Base-by-base conservation (phyloP, 2,888 invertebrate genomes). In the Mystacides longicornis region DNA sequence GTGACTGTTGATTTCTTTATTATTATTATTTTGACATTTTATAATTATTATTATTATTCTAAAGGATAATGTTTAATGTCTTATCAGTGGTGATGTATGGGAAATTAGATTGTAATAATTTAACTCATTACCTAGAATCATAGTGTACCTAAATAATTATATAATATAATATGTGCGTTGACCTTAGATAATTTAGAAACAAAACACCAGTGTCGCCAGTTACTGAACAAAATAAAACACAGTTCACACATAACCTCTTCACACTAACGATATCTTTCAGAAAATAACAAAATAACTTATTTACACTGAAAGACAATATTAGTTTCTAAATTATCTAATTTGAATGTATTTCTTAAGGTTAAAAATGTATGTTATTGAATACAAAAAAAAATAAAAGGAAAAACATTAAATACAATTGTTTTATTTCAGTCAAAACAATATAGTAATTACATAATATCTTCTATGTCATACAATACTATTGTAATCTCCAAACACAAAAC, bases 351-450 rank as follows among this genome's bases (percentile, higher is more conserved):
- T 61, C 61, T 54, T 56, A 61, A 57, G 59, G 57, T 61, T 58
- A 61, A 60, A 60, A 59, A 54, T 61, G 61, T 61, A 61, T 61
- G 61, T 61, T 61, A 61, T 59, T 61, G 57, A 59, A 61, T 61
- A 61, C 59, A 59, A 61, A 59, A 37, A 52, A 53, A 51, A 57
- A 60, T 52, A 58, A 58, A 61, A 37, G 37, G 57, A 52, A 57
- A 59, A 57, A 51, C 11, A 42, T 51, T 16, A 18, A 47, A 7
- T 20, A 9, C n/a, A 33, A n/a, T 57, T 54, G 57, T 57, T 57
- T 53, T 52, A 52, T 56, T 55, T 51, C 21, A 20, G 20, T 45
- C 14, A 37, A 37, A n/a, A 37, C 14, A 37, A n/a, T n/a, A n/a
- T n/a, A n/a, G n/a, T n/a, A n/a, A n/a, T n/a, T n/a, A n/a, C 16